These are phyloP conservation scores for Phengaris alcon DNA, from an alignment of 2,888 invertebrate species.

Conservation along the genomic window DNA sequence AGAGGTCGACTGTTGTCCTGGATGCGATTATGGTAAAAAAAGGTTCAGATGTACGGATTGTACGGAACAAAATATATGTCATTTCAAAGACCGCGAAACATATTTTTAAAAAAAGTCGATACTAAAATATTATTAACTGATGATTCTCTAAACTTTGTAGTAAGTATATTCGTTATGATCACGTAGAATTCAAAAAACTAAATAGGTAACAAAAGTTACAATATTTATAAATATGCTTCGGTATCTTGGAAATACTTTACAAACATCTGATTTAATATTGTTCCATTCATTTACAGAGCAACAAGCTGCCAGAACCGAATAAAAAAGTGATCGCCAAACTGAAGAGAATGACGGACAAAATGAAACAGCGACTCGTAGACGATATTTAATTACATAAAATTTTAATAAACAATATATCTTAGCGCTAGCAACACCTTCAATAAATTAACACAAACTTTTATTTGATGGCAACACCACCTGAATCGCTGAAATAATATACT, in stretches of 20 bases:
- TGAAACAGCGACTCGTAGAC: slow-evolving; percentile 60
- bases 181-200: too few species aligned
- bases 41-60: neutral
- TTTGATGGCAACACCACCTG: slow-evolving; percentile 3
- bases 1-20: slow-evolving; percentile 73
- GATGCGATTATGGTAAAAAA: slow-evolving; percentile 51
- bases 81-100: too few species aligned
- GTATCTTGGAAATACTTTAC: too few species aligned
- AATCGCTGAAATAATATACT: neutral
- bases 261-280: neutral
- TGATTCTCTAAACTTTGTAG: too few species aligned
- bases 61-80: too few species aligned
- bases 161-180: too few species aligned
- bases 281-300: slow-evolving; percentile 51
- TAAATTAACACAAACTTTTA: slow-evolving; percentile 36
- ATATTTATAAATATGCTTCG: too few species aligned
- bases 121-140: too few species aligned
- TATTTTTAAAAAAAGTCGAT: too few species aligned
- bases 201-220: too few species aligned
- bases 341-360: slow-evolving; percentile 51
- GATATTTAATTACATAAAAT: slow-evolving; percentile 64
- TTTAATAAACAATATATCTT: slow-evolving; percentile 39
- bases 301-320: slow-evolving; percentile 54
- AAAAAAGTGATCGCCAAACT: slow-evolving; percentile 58
- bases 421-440: slow-evolving; percentile 53